Evolutionary conservation across 2,113 vertebrate genomes (phyloP).

Genomic region (Progne subis): DNA sequence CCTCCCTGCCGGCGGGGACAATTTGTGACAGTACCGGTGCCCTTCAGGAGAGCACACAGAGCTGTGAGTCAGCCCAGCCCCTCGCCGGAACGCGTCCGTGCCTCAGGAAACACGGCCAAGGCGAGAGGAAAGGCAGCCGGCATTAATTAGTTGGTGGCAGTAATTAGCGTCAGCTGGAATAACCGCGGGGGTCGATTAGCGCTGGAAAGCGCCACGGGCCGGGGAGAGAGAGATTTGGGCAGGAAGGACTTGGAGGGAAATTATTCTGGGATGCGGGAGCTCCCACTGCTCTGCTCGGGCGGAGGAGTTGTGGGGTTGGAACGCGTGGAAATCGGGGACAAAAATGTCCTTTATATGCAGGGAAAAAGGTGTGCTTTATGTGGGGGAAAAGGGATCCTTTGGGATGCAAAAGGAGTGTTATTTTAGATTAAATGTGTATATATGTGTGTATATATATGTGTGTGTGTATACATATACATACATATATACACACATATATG

Average conservation of each 20-base stretch:
- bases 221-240: background rate
- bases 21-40: background rate
- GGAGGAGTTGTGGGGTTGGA: background rate
- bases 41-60: background rate
- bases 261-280: background rate
- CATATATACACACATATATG: too few species aligned
- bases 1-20: background rate
- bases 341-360: background rate
- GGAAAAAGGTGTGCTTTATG: background rate
- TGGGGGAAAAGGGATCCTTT: background rate
- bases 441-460: too few species aligned
- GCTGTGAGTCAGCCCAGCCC: slow-evolving; percentile 10
- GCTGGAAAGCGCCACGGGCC: background rate
- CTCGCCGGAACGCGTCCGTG: too few species aligned
- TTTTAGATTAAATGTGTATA: too few species aligned
- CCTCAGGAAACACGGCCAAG: background rate
- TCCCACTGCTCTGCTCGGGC: rapidly evolving
- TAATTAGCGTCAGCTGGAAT: slow-evolving; percentile 44
- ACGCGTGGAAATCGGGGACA: too few species aligned
- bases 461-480: too few species aligned
- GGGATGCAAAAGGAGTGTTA: background rate
- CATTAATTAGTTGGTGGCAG: slow-evolving; percentile 37
- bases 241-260: background rate
- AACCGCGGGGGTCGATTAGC: slow-evolving; percentile 25
- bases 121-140: background rate